Evolutionary conservation across 2,888 invertebrate genomes (phyloP).

Genomic region (Diloba caeruleocephala): DNA sequence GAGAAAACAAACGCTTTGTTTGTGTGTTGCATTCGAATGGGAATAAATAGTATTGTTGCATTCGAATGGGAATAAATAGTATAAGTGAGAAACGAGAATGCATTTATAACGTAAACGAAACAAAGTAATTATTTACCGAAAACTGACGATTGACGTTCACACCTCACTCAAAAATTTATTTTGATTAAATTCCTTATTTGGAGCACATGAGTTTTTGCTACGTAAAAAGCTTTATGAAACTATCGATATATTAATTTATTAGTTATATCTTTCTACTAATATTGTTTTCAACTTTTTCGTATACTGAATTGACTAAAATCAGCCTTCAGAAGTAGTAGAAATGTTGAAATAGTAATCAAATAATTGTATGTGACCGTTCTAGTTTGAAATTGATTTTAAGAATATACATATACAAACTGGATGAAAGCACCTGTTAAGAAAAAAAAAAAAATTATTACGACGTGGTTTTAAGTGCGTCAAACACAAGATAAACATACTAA

Average conservation of each 20-base stretch:
- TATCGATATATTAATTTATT: too few relatives aligned
- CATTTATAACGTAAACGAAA: slow-evolving; percentile 11
- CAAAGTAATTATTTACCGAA: slow-evolving; percentile 4
- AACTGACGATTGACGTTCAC: background rate
- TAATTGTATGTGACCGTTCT: too few relatives aligned
- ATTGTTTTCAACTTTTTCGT: too few relatives aligned
- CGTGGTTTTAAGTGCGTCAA: background rate
- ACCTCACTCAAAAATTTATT: slow-evolving; percentile 7
- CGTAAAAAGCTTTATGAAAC: background rate
- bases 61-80: slow-evolving; percentile 35
- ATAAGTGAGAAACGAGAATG: slow-evolving; percentile 16
- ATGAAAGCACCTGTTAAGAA: background rate
- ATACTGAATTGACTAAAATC: too few relatives aligned
- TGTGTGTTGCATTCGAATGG: slow-evolving; percentile 36
- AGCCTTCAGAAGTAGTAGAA: too few relatives aligned
- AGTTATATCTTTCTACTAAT: too few relatives aligned
- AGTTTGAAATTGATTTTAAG: too few relatives aligned
- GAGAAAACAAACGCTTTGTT: slow-evolving; percentile 58
- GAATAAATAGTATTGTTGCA: slow-evolving; percentile 31
- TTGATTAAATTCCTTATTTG: slow-evolving; percentile 19
- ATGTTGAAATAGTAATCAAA: too few relatives aligned
- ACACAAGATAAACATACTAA: background rate
- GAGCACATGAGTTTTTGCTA: background rate
- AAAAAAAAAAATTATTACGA: background rate
- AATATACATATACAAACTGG: background rate